These are phyloP conservation scores for Sciurus vulgaris DNA, from an alignment of 2,797 vertebrate genomes.

Conservation along the genomic window DNA sequence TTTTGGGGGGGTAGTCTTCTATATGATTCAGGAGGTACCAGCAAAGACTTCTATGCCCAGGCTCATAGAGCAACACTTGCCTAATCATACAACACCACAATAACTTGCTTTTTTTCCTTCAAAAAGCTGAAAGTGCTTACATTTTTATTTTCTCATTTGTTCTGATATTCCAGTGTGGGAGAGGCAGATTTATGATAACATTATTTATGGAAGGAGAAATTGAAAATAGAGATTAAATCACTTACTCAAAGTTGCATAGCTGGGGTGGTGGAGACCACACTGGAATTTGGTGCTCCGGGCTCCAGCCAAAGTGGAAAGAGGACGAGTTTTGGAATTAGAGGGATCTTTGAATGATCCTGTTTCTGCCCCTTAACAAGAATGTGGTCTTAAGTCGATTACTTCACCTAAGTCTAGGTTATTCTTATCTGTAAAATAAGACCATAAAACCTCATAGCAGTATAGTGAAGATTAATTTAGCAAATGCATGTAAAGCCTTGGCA, in stretches of 20 bases:
- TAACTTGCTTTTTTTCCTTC: constrained; percentile 67
- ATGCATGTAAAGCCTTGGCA: constrained; percentile 55
- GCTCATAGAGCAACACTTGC: background rate
- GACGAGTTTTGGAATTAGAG: constrained; percentile 65
- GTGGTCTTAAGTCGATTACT: constrained; percentile 69
- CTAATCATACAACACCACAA: constrained; percentile 27
- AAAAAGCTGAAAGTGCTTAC: constrained; percentile 58
- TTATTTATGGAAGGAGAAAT: constrained; percentile 80
- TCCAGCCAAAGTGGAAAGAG: constrained; percentile 60
- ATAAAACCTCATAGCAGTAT: constrained; percentile 60
- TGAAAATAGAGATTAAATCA: constrained; percentile 77
- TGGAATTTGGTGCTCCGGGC: constrained; percentile 66
- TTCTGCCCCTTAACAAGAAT: constrained; percentile 66
- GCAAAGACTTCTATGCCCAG: background rate
- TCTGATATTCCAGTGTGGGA: constrained; percentile 73
- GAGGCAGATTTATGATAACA: constrained; percentile 77
- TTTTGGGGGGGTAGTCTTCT: background rate
- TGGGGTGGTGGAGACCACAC: constrained; percentile 56
- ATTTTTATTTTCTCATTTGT: constrained; percentile 75
- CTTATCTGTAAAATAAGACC: constrained; percentile 72
- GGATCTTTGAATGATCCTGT: constrained; percentile 71
- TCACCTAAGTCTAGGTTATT: constrained; percentile 69
- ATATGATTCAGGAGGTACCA: background rate
- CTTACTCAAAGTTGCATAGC: constrained; percentile 69
- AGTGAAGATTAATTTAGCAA: constrained; percentile 74